Evolutionary conservation across 2,113 vertebrate genomes (phyloP).

Genomic region (Cettia cetti): DNA sequence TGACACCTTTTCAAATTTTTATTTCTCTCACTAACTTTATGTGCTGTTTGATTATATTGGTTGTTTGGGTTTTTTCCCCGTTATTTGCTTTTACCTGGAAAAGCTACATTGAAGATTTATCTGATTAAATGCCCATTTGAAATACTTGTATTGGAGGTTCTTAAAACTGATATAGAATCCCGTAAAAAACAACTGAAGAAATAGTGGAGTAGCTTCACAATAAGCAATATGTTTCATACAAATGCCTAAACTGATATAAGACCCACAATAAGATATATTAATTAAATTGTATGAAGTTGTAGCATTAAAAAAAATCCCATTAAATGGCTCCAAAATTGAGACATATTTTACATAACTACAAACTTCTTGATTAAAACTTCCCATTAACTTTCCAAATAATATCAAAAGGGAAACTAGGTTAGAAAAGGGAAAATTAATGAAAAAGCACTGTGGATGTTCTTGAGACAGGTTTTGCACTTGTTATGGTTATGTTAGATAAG

Average conservation of each 20-base stretch:
- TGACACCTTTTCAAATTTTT: not conserved
- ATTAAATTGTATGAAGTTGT: not conserved
- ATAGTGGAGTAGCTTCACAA: not conserved
- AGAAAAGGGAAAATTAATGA: not conserved
- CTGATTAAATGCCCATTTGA: not conserved
- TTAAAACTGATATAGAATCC: not conserved
- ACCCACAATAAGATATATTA: not conserved
- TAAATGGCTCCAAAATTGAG: not conserved
- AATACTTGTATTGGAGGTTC: not conserved
- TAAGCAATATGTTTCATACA: not conserved
- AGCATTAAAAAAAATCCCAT: not conserved
- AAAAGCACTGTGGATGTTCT: not conserved
- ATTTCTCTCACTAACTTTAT: not conserved
- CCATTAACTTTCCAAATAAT: not conserved
- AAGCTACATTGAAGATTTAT: not conserved
- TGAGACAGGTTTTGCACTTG: not conserved
- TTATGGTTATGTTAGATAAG: not conserved
- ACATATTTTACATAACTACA: not conserved
- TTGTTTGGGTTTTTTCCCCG: rapidly evolving
- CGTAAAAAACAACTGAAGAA: not conserved
- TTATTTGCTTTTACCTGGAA: not conserved
- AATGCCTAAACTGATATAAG: not conserved
- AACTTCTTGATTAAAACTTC: not conserved
- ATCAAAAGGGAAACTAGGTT: not conserved
- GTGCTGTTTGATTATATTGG: not conserved